Evolutionary conservation across 1,140 invertebrate genomes (phyloP).

Genomic region (Arion vulgaris): DNA sequence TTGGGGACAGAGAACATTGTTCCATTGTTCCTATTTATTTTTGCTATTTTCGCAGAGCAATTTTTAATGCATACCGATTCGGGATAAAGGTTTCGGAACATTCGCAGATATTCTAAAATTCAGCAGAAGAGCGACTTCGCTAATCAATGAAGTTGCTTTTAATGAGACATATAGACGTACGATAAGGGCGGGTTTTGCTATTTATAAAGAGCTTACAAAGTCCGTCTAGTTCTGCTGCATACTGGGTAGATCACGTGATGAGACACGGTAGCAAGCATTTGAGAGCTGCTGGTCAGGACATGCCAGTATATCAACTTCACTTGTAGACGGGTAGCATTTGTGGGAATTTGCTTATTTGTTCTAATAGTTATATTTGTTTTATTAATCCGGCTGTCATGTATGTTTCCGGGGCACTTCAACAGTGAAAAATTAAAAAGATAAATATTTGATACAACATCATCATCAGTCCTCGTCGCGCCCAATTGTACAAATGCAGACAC

Average conservation of each 20-base stretch:
- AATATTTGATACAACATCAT: too few species aligned
- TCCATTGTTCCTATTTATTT: slow-evolving; percentile 67
- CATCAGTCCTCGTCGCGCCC: too few species aligned
- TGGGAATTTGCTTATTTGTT: slow-evolving; percentile 2
- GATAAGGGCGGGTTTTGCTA: background rate
- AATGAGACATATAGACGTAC: background rate
- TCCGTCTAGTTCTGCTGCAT: background rate
- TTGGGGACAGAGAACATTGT: slow-evolving; percentile 49
- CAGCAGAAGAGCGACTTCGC: slow-evolving; percentile 31
- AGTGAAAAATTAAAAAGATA: too few species aligned
- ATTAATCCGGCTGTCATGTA: background rate
- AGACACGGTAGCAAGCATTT: slow-evolving; percentile 58
- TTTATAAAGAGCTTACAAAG: slow-evolving; percentile 15
- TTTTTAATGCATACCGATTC: slow-evolving; percentile 42
- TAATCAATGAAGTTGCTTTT: slow-evolving; percentile 38
- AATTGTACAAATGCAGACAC: too few species aligned
- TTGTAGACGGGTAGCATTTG: slow-evolving; percentile 52
- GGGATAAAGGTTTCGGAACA: slow-evolving; percentile 39
- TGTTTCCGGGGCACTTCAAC: too few species aligned
- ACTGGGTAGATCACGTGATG: slow-evolving; percentile 50
- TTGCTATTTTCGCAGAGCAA: slow-evolving; percentile 76
- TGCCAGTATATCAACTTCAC: slow-evolving; percentile 57
- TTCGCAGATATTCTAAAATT: slow-evolving; percentile 30
- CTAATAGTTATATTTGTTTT: background rate
- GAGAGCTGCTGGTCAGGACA: slow-evolving; percentile 44